These are phyloP conservation scores for Dinomys branickii DNA, from an alignment of 2,113 vertebrate species.

Conservation along the genomic window DNA sequence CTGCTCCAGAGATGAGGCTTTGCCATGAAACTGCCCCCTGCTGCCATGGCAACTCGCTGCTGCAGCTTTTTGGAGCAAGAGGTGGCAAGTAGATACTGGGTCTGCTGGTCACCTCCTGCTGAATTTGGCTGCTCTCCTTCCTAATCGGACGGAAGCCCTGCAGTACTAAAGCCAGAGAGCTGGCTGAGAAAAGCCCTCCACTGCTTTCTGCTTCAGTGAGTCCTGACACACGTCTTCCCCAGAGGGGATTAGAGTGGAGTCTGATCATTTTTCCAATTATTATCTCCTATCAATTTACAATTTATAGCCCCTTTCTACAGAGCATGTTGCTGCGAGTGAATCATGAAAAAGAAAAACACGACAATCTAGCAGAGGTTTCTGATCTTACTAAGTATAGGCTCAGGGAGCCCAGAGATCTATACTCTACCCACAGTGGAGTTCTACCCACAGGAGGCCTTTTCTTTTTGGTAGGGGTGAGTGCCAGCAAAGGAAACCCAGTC, in stretches of 20 bases:
- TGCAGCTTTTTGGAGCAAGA: constrained; percentile 69
- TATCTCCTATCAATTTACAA: constrained; percentile 67
- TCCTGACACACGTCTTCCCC: constrained; percentile 47
- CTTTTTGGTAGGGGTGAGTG: not conserved
- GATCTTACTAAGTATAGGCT: constrained; percentile 4
- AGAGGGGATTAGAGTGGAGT: constrained; percentile 67
- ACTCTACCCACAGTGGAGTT: not conserved
- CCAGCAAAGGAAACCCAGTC: not conserved
- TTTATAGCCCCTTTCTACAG: constrained; percentile 49
- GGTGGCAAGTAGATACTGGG: constrained; percentile 70
- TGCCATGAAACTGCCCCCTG: constrained; percentile 71
- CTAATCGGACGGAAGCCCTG: constrained; percentile 62
- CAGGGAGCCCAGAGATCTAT: not conserved
- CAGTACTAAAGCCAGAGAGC: not conserved
- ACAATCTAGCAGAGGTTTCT: not conserved
- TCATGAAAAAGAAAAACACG: constrained; percentile 43
- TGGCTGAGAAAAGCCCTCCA: not conserved
- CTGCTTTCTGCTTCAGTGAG: constrained; percentile 48
- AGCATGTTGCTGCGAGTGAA: not conserved
- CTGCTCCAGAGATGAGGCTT: constrained; percentile 38
- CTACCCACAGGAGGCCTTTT: constrained; percentile 3
- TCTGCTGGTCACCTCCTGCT: constrained; percentile 71
- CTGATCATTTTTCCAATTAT: constrained; percentile 71
- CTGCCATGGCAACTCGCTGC: constrained; percentile 80
- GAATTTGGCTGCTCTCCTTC: constrained; percentile 73